These are phyloP conservation scores for Cheilosia scutellata DNA, from an alignment of 2,888 invertebrate species.

Conservation along the genomic window DNA sequence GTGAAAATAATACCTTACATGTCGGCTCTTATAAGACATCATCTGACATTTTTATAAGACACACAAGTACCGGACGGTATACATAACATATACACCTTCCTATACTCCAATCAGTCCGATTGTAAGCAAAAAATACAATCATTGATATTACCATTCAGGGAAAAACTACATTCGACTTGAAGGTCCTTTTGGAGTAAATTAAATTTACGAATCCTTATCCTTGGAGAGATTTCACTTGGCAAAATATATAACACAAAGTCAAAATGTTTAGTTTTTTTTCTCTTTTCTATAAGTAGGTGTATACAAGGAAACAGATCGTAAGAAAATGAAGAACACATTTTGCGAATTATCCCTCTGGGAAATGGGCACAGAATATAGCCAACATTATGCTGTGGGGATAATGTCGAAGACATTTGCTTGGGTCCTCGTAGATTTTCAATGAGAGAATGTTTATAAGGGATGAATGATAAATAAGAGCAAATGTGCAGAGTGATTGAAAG, in stretches of 20 bases:
- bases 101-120: slow-evolving; percentile 60
- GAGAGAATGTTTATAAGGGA: slow-evolving; percentile 49
- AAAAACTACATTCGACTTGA: slow-evolving; percentile 50
- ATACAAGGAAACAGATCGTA: slow-evolving; percentile 53
- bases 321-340: slow-evolving; percentile 62
- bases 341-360: slow-evolving; percentile 64
- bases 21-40: no score
- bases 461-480: slow-evolving; percentile 61
- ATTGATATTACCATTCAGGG: slow-evolving; percentile 37
- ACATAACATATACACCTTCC: not conserved
- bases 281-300: slow-evolving; percentile 46
- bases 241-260: slow-evolving; percentile 46
- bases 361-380: slow-evolving; percentile 58
- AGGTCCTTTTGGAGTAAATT: slow-evolving; percentile 65
- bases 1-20: no score
- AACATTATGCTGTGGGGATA: slow-evolving; percentile 56
- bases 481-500: slow-evolving; percentile 61
- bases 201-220: slow-evolving; percentile 65
- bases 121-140: slow-evolving; percentile 26
- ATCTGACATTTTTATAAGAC: not conserved
- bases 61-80: not conserved
- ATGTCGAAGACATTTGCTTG: slow-evolving; percentile 53
- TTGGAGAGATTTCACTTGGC: slow-evolving; percentile 55
- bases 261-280: slow-evolving; percentile 26
- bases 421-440: slow-evolving; percentile 54